These are phyloP conservation scores for Drosophila sechellia DNA, from an alignment of 1,140 invertebrate genomes.

Conservation along the genomic window DNA sequence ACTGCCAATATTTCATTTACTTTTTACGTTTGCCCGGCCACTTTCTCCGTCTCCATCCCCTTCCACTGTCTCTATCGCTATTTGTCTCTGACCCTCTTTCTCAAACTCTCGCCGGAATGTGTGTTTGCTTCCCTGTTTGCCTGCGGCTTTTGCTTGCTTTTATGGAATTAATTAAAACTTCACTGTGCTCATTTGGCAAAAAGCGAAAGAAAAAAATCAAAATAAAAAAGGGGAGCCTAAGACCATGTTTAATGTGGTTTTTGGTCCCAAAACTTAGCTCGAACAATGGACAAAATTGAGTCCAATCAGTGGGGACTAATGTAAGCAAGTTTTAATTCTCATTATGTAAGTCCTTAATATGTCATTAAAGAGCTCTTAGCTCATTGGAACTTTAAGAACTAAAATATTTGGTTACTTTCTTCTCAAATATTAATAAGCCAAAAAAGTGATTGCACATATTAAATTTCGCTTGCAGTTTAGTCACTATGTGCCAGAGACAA, in stretches of 20 bases:
- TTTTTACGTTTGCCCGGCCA: conserved; percentile 50
- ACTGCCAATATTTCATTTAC: conserved; percentile 74
- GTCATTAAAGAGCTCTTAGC: too few species aligned
- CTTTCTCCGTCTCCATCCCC: conserved; percentile 21
- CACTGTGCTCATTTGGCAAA: conserved; percentile 51
- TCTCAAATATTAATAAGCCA: neutral
- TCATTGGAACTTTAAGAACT: neutral
- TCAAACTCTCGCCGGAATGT: conserved; percentile 23
- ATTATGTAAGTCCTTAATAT: neutral
- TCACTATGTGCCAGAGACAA: neutral
- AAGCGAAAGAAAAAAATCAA: conserved; percentile 39
- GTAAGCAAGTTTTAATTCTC: conserved; percentile 4
- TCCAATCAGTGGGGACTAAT: conserved; percentile 38
- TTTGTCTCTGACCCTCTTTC: conserved; percentile 7
- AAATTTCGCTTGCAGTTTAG: neutral
- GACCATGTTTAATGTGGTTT: conserved; percentile 45
- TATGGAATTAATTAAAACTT: conserved; percentile 82
- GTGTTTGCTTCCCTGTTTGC: conserved; percentile 63
- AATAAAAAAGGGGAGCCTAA: conserved; percentile 22
- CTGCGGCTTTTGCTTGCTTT: conserved; percentile 75
- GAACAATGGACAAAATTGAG: conserved; percentile 30
- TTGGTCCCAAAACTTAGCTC: conserved; percentile 37
- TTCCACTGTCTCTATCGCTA: conserved; percentile 19
- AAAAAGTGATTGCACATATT: neutral
- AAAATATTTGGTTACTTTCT: too few species aligned